phyloP scores from a whole-genome alignment of 2,113 vertebrate species.

The Mixornis gularis region DNA sequence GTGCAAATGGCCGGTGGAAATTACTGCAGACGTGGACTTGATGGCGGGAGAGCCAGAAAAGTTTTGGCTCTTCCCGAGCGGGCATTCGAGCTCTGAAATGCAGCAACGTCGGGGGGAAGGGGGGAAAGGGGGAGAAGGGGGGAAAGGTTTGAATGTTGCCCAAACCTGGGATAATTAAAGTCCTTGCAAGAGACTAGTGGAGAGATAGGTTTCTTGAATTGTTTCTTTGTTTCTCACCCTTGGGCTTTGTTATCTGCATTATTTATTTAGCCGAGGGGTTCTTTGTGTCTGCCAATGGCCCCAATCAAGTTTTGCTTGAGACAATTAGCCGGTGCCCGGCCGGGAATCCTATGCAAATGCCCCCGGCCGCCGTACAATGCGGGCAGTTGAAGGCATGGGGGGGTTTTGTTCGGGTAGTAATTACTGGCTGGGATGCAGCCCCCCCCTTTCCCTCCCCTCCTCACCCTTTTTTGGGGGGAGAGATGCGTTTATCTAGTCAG shows the following conservation, averaged over 20 bases:
- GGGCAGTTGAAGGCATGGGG: slow-evolving; percentile 78
- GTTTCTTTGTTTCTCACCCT: slow-evolving; percentile 85
- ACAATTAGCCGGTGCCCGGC: slow-evolving; percentile 86
- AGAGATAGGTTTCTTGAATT: slow-evolving; percentile 82
- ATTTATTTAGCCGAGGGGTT: slow-evolving; percentile 92
- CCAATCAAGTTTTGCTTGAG: slow-evolving; percentile 92
- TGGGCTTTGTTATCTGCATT: slow-evolving; percentile 91
- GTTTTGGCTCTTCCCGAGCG: slow-evolving; percentile 69
- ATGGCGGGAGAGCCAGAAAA: slow-evolving; percentile 44
- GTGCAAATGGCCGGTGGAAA: slow-evolving; percentile 73
- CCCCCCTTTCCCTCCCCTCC: background rate
- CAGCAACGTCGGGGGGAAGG: slow-evolving; percentile 63
- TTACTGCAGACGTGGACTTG: slow-evolving; percentile 66
- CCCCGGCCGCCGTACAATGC: slow-evolving; percentile 72
- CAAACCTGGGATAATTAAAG: slow-evolving; percentile 80
- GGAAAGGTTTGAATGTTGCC: slow-evolving; percentile 69
- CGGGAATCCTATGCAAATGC: slow-evolving; percentile 88
- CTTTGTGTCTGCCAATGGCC: slow-evolving; percentile 97
- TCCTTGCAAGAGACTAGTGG: slow-evolving; percentile 63
- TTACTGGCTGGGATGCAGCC: slow-evolving; percentile 65
- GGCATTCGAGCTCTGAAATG: slow-evolving; percentile 78
- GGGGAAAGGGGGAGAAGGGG: slow-evolving; percentile 6
- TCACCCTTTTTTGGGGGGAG: slow-evolving; percentile 17
- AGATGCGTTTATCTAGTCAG: slow-evolving; percentile 75
- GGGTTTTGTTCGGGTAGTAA: slow-evolving; percentile 73